A percentile compares a stretch with the other conserved stretches of the same genome.
phyloP scores from a whole-genome alignment of 1,140 invertebrate species.

The Thereuonema tuberculata region DNA sequence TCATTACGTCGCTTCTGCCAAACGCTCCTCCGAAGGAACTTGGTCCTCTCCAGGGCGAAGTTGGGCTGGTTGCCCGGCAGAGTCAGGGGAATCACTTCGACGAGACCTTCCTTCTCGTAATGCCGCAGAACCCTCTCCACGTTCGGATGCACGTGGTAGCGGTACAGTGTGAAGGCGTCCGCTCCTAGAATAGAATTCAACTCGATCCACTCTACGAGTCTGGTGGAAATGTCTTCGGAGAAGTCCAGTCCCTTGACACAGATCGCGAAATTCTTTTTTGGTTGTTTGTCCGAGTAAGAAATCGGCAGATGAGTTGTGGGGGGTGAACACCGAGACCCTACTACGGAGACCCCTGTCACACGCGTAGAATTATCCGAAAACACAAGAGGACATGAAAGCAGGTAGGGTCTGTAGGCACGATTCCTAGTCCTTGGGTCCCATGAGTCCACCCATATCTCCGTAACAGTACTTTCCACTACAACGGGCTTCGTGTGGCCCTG shows the following conservation, averaged over 20 bases:
- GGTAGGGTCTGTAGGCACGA: conserved; percentile 13
- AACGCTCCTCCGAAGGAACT: conserved; percentile 36
- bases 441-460: conserved; percentile 15
- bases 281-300: neutral
- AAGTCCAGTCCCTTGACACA: conserved; percentile 57
- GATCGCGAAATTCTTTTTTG: conserved; percentile 39
- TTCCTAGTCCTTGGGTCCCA: conserved; percentile 12
- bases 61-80: conserved; percentile 38
- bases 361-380: too few species aligned
- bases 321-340: neutral
- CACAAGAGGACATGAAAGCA: conserved; percentile 15
- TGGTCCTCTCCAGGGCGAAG: conserved; percentile 23
- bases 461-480: neutral
- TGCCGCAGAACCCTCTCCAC: conserved; percentile 38
- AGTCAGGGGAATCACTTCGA: conserved; percentile 39
- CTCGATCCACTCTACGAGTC: conserved; percentile 53
- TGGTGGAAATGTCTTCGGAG: conserved; percentile 42
- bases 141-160: conserved; percentile 41
- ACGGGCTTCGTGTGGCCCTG: neutral
- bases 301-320: conserved; percentile 4
- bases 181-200: conserved; percentile 48
- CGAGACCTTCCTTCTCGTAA: conserved; percentile 37
- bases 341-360: conserved; percentile 6
- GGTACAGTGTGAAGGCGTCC: conserved; percentile 46
- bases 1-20: conserved; percentile 56